Base-by-base conservation (phyloP, 2,797 vertebrate genomes). In the Prunella strophiata region DNA sequence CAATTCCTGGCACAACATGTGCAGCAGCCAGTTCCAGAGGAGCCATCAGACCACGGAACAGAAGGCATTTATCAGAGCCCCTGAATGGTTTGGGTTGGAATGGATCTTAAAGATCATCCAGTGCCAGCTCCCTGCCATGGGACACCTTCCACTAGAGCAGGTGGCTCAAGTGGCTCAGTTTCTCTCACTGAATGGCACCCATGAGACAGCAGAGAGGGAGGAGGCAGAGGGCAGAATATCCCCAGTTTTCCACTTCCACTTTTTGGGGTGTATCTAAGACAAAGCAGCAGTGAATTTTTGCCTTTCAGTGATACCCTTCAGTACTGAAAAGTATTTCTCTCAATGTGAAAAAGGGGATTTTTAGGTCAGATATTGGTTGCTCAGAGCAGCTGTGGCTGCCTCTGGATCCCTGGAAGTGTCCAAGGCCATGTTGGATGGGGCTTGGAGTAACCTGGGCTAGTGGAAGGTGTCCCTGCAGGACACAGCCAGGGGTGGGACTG, bases 201-300 rank as follows among this genome's bases (percentile, higher is more conserved):
- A 18, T 0, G 5, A 51, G 66, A 23, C 58, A 66, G 73, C 42
- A 2, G 38, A 16, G 73, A 27, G 54, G 29, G 48, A 36, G 58
- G 50, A 23, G 22, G 48, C 65, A 51, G 77, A 48, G 58, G 43
- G 51, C 66, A 88, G 36, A 52, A 38, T 9, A 38, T 23, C 21
- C 40, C 36, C 2, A 2, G 2, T 57, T 55, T 45, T 26, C 51
- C 25, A 15, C 29, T 20, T 30, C 6, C 29, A 5, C 0, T 11
- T 45, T 29, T 45, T 13, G 15, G 25, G 5, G 13, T 34, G n/a
- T 8, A 23, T 38, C 29, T 45, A 19, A 72, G 38, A 61, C 45
- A 19, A 14, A 75, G 82, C 76, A 78, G 83, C 25, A 42, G 40
- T 1, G 36, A 19, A 59, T 75, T 61, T 11, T 4, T 22, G 8